Evolutionary conservation across 2,113 vertebrate species (phyloP).

Genomic region (Apaloderma vittatum): DNA sequence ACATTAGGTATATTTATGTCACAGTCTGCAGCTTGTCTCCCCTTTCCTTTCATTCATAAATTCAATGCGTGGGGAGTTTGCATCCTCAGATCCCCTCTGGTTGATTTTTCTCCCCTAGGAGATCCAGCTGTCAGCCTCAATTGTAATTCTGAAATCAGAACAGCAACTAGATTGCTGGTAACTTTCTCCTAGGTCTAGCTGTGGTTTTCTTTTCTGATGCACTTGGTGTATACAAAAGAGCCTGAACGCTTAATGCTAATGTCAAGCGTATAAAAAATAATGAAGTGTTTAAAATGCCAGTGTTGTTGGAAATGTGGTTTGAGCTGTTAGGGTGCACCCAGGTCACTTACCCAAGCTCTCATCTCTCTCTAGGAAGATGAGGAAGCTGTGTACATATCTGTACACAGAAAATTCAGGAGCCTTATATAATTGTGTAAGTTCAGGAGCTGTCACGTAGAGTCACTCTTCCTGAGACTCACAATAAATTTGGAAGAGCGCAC

Average conservation of each 20-base stretch:
- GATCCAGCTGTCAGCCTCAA: neutral
- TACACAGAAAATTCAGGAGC: neutral
- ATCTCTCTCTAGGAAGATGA: neutral
- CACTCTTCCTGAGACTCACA: neutral
- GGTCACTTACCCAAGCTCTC: neutral
- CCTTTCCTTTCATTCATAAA: conserved; percentile 7
- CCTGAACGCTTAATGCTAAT: neutral
- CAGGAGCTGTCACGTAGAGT: neutral
- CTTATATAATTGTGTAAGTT: accelerated
- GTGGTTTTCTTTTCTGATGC: neutral
- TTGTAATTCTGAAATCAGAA: neutral
- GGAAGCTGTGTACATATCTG: accelerated
- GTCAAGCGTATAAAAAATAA: neutral
- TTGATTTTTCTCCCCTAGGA: neutral
- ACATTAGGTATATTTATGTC: neutral
- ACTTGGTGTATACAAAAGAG: neutral
- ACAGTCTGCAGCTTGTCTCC: neutral
- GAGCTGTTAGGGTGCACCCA: neutral
- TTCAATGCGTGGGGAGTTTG: neutral
- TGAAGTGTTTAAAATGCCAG: neutral
- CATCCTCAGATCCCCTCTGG: neutral
- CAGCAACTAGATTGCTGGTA: neutral
- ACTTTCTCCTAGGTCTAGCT: neutral
- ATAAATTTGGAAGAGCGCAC: neutral
- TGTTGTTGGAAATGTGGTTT: neutral